Conservation (phyloP, 2,797 vertebrate species). For the Poecilia velifera region DNA sequence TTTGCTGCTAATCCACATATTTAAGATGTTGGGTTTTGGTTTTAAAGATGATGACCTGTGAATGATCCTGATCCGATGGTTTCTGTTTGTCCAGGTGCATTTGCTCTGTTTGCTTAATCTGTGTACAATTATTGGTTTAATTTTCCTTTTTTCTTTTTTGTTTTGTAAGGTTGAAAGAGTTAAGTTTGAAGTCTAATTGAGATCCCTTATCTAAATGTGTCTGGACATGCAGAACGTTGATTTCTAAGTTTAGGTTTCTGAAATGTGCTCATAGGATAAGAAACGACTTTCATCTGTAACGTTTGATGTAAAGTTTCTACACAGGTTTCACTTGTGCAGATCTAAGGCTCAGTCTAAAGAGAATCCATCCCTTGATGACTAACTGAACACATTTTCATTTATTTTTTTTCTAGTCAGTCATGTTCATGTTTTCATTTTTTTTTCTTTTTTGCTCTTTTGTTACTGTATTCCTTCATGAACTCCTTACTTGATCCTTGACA, state of each 20-base stretch:
- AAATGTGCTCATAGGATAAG: slow-evolving; percentile 34
- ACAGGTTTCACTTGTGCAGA: slow-evolving; percentile 35
- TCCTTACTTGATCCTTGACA: slow-evolving; percentile 43
- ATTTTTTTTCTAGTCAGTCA: slow-evolving; percentile 33
- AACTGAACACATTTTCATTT: slow-evolving; percentile 58
- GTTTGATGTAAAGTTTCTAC: slow-evolving; percentile 8
- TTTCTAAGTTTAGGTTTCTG: slow-evolving; percentile 21
- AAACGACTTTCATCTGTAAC: slow-evolving; percentile 9
- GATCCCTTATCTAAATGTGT: slow-evolving; percentile 34
- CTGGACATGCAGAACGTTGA: slow-evolving; percentile 69
- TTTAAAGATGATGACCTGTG: slow-evolving; percentile 16
- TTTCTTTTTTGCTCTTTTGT: slow-evolving; percentile 56
- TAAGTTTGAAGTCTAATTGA: neutral
- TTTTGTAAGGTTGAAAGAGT: neutral
- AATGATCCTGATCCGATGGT: slow-evolving; percentile 22
- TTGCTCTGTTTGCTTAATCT: slow-evolving; percentile 14
- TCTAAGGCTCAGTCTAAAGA: slow-evolving; percentile 19
- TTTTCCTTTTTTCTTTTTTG: neutral
- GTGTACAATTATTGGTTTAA: neutral
- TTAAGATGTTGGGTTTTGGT: slow-evolving; percentile 41
- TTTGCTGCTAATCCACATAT: slow-evolving; percentile 48
- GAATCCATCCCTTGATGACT: slow-evolving; percentile 47
- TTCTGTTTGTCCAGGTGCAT: slow-evolving; percentile 73
- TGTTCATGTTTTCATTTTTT: slow-evolving; percentile 44
- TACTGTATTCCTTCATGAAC: slow-evolving; percentile 58